Evolutionary conservation across 2,797 vertebrate genomes (phyloP), one percentile per base, ranked within the genome.

Genomic region (Cyclopterus lumpus): DNA sequence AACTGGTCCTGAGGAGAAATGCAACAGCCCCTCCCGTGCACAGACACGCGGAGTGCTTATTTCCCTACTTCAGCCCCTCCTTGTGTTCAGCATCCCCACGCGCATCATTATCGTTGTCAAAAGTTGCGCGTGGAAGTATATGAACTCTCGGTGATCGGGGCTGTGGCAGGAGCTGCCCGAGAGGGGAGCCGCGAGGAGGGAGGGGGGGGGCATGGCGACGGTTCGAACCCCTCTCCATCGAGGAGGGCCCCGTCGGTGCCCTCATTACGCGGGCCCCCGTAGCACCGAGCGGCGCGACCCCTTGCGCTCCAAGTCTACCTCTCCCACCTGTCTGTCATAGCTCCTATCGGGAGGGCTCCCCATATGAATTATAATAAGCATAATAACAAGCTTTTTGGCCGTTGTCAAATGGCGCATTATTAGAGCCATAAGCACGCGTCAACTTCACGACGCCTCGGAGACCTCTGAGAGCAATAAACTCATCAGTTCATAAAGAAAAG

Each of bases 181-280:
- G 77, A 77, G 82, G 83, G 82, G 32, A n/a, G n/a, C n/a, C n/a
- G n/a, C n/a, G n/a, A n/a, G 18, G 9, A 36, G 24, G 59, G 18
- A 49, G 59, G 36, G 79, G 82, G 10, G 38, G 38, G 84, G 59
- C 82, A 71, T 68, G 90, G 88, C 76, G 86, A 88, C 93, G 59
- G 92, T 94, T 91, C 91, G 92, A 88, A 84, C 85, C 89, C 89
- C 89, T 92, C 86, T 93, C 90, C 91, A 92, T 91, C 92, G 91
- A 90, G 91, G 93, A 92, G 91, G 91, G 83, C 92, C 92, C 92
- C 91, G 86, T 91, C 89, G 93, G 93, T 91, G 82, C 90, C 85
- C 92, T 95, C 94, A 95, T 95, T 95, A 95, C 88, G 84, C 82
- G 59, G 88, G 83, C 88, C 91, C 91, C 91, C 69, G 87, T 85